Base-by-base conservation (phyloP, 2,888 invertebrate genomes). In the Andrena hattorfiana region DNA sequence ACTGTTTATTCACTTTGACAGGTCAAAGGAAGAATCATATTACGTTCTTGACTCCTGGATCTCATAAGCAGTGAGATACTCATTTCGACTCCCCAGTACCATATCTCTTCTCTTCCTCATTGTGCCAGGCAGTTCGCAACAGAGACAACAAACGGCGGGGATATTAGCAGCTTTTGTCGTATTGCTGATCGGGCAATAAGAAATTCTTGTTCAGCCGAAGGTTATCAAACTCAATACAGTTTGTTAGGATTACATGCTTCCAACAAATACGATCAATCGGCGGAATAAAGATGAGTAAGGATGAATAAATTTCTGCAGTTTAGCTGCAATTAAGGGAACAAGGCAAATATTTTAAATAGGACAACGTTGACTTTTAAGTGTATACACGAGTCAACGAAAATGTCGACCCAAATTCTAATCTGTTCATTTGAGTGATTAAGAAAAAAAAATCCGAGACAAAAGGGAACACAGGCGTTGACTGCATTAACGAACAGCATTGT, bases 1-100 rank as follows among this genome's bases (percentile, higher is more conserved):
- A 67, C 70, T 70, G 77, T 69, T 60, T 80, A 60, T 69, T 60
- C 73, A 63, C 51, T 83, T 49, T 60, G 64, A 62, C 77, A 76
- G 64, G 68, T 26, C 69, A 54, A 59, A 20, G 49, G 26, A 69
- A 69, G 28, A 72, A 16, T 42, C 42, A 13, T 13, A 42, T 16
- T 13, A 42, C 13, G 42, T 42, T 42, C 42, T 42, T 16, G 16
- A 42, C 16, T n/a, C 13, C 66, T 35, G 62, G 23, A 51, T 60
- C 59, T 63, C 30, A 26, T 62, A 68, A 56, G 23, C 72, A 67
- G 51, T 77, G 64, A 72, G 60, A 35, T 48, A 23, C 60, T 68
- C 56, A 10, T 73, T 32, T 56, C 60, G 0, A 48, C 26, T 48
- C 26, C 6, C 64, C 68, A 35, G 48, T 35, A 48, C 26, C 42